phyloP scores from a whole-genome alignment of 2,888 invertebrate species.

The Eristalinus aeneus region DNA sequence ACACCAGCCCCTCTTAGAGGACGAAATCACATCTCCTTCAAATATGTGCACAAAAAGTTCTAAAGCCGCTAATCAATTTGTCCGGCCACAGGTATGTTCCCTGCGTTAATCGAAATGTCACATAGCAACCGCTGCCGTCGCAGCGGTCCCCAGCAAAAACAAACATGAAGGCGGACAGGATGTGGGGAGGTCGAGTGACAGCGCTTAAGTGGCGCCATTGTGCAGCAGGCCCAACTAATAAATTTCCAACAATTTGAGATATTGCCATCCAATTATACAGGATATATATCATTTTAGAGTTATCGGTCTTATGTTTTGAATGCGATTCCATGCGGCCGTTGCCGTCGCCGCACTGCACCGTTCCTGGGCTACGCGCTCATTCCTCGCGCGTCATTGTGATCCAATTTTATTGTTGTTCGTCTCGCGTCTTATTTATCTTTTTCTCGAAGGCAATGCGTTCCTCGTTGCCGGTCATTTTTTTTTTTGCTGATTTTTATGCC shows the following conservation, averaged over 20 bases:
- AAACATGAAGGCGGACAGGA: not conserved
- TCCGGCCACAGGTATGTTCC: not conserved
- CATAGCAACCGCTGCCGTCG: not conserved
- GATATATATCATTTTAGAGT: constrained; percentile 65
- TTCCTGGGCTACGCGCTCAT: not conserved
- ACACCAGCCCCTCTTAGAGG: too few species aligned
- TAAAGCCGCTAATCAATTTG: not conserved
- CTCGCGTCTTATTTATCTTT: constrained; percentile 37
- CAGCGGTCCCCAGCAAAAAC: not conserved
- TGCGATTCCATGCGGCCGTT: not conserved
- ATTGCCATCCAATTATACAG: constrained; percentile 71
- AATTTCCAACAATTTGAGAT: constrained; percentile 67
- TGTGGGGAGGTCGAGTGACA: constrained; percentile 19
- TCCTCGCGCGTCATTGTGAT: constrained; percentile 25
- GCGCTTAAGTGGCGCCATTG: constrained; percentile 42
- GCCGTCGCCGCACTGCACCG: constrained; percentile 1
- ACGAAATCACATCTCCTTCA: not conserved
- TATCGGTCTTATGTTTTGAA: constrained; percentile 59
- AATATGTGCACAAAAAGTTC: not conserved
- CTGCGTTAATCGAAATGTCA: not conserved
- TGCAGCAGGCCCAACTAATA: constrained; percentile 18
- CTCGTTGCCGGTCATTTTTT: constrained; percentile 28
- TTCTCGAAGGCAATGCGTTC: not conserved
- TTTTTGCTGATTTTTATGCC: constrained; percentile 34
- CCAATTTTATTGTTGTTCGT: constrained; percentile 43